phyloP scores from a whole-genome alignment of 2,888 invertebrate genomes.

The Scaptomyza reducta region DNA sequence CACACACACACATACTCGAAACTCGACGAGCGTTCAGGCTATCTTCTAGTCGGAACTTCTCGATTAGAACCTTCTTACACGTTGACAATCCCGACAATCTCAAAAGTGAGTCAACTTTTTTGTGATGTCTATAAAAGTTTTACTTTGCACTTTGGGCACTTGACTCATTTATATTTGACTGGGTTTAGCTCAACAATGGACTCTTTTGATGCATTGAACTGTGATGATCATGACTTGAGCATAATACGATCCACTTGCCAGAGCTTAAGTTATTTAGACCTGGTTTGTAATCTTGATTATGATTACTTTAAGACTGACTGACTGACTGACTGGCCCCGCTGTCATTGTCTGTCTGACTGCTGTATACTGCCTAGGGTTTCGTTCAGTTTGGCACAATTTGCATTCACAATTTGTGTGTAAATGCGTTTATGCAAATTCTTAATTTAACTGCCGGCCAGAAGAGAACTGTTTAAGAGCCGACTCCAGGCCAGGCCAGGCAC shows the following conservation, averaged over 20 bases:
- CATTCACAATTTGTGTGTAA: constrained; percentile 10
- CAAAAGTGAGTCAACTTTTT: constrained; percentile 3
- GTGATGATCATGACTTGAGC: background rate
- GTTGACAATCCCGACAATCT: too few species aligned
- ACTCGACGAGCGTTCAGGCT: too few species aligned
- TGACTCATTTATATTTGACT: constrained; percentile 7
- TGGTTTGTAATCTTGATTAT: background rate
- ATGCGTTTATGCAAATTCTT: constrained; percentile 45
- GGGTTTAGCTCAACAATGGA: background rate
- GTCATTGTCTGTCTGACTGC: background rate
- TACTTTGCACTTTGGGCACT: constrained; percentile 4
- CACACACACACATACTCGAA: too few species aligned
- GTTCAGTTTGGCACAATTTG: background rate
- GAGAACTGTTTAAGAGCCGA: background rate
- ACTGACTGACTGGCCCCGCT: background rate
- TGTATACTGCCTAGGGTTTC: background rate
- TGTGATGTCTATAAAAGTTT: background rate
- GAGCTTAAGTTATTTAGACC: background rate
- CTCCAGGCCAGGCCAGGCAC: background rate
- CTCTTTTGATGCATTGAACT: too few species aligned
- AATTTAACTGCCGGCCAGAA: constrained; percentile 38
- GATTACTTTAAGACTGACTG: constrained; percentile 1
- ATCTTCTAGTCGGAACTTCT: too few species aligned
- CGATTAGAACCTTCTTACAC: too few species aligned
- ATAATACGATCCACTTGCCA: background rate